Conservation (phyloP, 2,797 vertebrate genomes). For the Acanthurus tractus region DNA sequence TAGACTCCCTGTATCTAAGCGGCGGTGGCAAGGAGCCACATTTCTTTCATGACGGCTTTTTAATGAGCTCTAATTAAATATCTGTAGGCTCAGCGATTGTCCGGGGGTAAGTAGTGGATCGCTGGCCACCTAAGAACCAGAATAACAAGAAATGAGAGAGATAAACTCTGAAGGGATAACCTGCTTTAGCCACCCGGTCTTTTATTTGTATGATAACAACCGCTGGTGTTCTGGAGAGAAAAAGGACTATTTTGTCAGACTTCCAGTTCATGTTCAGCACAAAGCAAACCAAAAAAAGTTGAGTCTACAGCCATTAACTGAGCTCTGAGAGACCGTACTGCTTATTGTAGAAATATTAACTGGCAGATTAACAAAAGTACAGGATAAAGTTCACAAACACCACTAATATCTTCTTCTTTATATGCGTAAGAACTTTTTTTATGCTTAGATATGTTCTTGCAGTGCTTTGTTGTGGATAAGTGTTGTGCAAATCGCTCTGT, state of each 20-base stretch:
- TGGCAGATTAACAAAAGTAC: not conserved
- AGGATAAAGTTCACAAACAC: not conserved
- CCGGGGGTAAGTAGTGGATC: constrained; percentile 58
- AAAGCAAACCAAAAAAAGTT: too few relatives aligned
- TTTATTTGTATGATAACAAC: constrained; percentile 24
- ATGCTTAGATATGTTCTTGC: too few relatives aligned
- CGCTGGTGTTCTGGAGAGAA: not conserved
- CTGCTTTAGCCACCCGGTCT: constrained; percentile 25
- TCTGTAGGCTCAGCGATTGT: constrained; percentile 73
- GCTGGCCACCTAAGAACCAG: constrained; percentile 52
- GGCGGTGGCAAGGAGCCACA: constrained; percentile 82
- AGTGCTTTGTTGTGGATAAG: not conserved
- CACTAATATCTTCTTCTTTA: not conserved
- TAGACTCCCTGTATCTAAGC: constrained; percentile 75
- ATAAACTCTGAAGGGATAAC: constrained; percentile 40
- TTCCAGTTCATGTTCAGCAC: too few relatives aligned
- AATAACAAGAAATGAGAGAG: constrained; percentile 48
- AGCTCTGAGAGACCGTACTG: not conserved
- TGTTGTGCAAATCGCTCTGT: not conserved
- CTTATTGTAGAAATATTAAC: not conserved
- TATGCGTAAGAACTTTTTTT: not conserved
- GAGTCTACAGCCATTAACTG: not conserved
- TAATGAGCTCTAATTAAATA: constrained; percentile 86
- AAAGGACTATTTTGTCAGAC: constrained; percentile 7
- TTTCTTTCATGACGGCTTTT: constrained; percentile 82